phyloP scores from a whole-genome alignment of 1,140 invertebrate species.

The Diorhabda elongata region DNA sequence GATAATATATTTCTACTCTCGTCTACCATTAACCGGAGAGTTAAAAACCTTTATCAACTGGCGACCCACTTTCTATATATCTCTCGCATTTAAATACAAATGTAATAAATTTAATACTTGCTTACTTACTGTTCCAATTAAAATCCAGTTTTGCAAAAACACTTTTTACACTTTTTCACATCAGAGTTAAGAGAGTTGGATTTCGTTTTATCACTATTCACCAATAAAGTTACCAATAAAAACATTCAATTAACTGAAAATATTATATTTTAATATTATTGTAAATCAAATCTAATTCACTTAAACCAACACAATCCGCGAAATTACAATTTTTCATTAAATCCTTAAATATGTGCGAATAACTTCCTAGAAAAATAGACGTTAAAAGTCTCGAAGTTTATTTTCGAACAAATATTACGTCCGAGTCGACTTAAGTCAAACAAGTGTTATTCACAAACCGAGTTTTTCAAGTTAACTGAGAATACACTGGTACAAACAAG shows the following conservation, averaged over 20 bases:
- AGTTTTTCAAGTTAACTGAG: not conserved
- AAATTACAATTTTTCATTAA: too few species aligned
- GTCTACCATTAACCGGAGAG: constrained; percentile 1
- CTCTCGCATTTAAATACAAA: constrained; percentile 2
- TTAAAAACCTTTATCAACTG: constrained; percentile 2
- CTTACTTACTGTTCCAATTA: constrained; percentile 2
- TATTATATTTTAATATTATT: too few species aligned
- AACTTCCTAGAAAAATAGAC: too few species aligned
- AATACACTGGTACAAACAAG: not conserved
- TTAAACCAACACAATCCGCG: too few species aligned
- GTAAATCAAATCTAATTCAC: too few species aligned
- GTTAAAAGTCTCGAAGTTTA: too few species aligned
- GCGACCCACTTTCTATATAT: constrained; percentile 2
- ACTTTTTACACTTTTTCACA: not conserved
- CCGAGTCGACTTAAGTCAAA: not conserved
- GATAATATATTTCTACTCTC: constrained; percentile 1
- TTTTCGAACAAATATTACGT: too few species aligned
- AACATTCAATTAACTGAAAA: too few species aligned
- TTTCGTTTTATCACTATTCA: too few species aligned
- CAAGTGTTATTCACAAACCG: not conserved
- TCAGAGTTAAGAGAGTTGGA: not conserved
- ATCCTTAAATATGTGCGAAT: too few species aligned
- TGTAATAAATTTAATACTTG: constrained; percentile 3
- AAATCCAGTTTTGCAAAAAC: constrained; percentile 2
- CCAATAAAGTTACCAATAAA: too few species aligned